Percentiles rank a stretch among this genome's conserved stretches.
Conservation (phyloP, 1,140 invertebrate genomes). For the Tetramorium parvispinum region DNA sequence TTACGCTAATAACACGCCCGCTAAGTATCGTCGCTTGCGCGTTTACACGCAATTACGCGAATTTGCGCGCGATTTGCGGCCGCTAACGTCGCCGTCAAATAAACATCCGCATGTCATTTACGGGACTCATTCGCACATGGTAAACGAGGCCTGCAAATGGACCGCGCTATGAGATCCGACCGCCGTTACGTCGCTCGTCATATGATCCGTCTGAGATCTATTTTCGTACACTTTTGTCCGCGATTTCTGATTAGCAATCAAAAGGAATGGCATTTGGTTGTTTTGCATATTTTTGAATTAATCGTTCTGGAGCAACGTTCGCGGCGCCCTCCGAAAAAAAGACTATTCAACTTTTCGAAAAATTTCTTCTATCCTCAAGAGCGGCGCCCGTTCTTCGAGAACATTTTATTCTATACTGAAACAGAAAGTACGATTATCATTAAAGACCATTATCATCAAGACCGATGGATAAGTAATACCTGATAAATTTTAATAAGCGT, state of each 20-base stretch:
- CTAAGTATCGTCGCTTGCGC: not conserved
- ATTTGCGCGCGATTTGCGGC: conserved; percentile 22
- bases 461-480: not conserved
- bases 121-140: conserved; percentile 48
- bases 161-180: not conserved
- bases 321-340: too few species aligned
- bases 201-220: not conserved
- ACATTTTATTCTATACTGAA: not conserved
- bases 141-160: conserved; percentile 9
- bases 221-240: not conserved
- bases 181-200: not conserved
- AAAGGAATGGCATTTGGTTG: too few species aligned
- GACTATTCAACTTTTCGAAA: not conserved
- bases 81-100: conserved; percentile 36
- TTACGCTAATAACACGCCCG: conserved; percentile 30
- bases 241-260: not conserved
- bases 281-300: not conserved
- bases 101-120: conserved; percentile 54
- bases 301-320: not conserved
- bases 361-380: not conserved
- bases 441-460: not conserved
- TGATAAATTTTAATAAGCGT: conserved; percentile 5
- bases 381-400: not conserved
- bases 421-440: not conserved
- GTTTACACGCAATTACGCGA: conserved; percentile 47